Evolutionary conservation across 2,113 vertebrate species (phyloP), one percentile per base, ranked within the genome.

Genomic region (Rhinogobius similis): DNA sequence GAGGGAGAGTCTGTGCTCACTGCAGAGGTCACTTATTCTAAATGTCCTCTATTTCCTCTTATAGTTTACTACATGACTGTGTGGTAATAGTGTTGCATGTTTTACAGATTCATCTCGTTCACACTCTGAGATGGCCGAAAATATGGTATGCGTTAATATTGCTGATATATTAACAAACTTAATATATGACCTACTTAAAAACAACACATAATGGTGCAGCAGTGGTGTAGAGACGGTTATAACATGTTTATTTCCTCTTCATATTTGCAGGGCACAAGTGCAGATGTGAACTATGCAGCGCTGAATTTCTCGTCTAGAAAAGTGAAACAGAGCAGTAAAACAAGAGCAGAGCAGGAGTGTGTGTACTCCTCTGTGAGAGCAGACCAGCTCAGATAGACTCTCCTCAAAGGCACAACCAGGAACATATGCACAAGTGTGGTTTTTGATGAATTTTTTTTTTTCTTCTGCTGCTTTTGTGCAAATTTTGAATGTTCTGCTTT

Each of bases 341-440:
- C 24, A 16, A 26, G 24, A 56, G 13, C 23, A 56, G 53, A 56
- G 53, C 53, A 56, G 53, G 53, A 56, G 53, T 27, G 24, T 27
- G 50, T 52, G 50, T 52, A 52, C 50, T 52, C 50, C 50, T 23
- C 50, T 52, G 50, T 52, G 20, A 52, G 50, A 52, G 50, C 50
- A 11, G 50, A 52, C 20, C 50, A 52, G 6, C 50, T 10, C 50
- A 24, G n/a, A 21, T 52, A 10, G n/a, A 52, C 50, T 11, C 1
- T 23, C 10, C n/a, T 23, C 39, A 41, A 41, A 46, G 44, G 5
- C 3, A 1, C 44, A 46, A 5, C 0, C 44, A 20, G 6, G 16
- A 46, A 46, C 8, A 46, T 46, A 46, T 1, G 16, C 18, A 46
- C 16, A n/a, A n/a, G n/a, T 41, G 5, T 41, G 39, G 3, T 36